Evolutionary conservation across 2,113 vertebrate genomes (phyloP), one percentile per base, ranked within the genome.

Genomic region (Indicator indicator): DNA sequence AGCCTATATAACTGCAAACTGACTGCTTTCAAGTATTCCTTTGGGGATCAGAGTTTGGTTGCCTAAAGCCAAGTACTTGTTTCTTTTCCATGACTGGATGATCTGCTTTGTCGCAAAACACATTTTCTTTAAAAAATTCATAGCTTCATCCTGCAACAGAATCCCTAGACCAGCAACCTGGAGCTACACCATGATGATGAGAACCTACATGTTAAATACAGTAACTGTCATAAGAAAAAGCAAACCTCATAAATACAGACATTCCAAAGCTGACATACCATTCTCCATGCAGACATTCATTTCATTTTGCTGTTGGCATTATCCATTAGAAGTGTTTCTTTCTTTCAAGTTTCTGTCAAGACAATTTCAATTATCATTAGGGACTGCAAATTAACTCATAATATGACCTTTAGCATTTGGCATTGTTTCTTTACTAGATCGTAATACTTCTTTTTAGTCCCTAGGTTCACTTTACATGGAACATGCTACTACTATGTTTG

Each of bases 51-150:
- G 44, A 10, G 2, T 85, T 85, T 80, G 21, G n/a, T 80, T 88
- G 68, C 84, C 87, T 92, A 60, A 85, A 91, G 81, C 46, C 64
- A 94, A 76, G 38, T 60, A 38, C 72, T 71, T 88, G 32, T 60
- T 88, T 91, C 82, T 91, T 89, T 93, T 89, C 64, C 19, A 9
- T 94, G 70, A 95, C 2, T 94, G 89, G 71, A 88, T 88, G 74
- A 86, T 94, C 64, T 88, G 44, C 54, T 91, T 77, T 80, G 78
- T 67, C 75, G 83, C 42, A 88, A 71, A 95, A 83, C 59, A 71
- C 30, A 30, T 48, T 92, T 48, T 78, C 17, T 80, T 85, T 83
- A 83, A 91, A 60, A 86, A 80, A 94, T 94, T 79, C 74, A 77
- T 71, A 44, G 5, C 42, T 86, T 73, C 40, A 70, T 48, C 23